Conservation (phyloP, 1,140 invertebrate species). For the Drosophila novamexicana region DNA sequence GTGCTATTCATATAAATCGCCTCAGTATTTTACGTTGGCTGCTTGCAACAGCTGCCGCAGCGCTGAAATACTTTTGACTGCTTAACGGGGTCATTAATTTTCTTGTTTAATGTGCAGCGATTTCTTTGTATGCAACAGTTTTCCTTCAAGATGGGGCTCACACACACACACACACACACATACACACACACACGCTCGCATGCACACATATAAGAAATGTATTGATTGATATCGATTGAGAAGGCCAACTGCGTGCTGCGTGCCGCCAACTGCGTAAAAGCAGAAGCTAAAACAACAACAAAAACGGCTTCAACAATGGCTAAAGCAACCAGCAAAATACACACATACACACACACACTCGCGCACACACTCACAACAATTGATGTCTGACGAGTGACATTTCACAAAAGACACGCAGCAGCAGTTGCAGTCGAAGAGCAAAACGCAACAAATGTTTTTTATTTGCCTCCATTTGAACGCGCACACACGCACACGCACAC, state of each 20-base stretch:
- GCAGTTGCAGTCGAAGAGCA: slow-evolving; percentile 36
- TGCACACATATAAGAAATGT: slow-evolving; percentile 34
- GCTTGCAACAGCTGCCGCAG: background rate
- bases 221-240: slow-evolving; percentile 78
- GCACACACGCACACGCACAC: no score
- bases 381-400: slow-evolving; percentile 51
- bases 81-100: slow-evolving; percentile 26
- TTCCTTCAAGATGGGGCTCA: slow-evolving; percentile 1
- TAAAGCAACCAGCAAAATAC: slow-evolving; percentile 2
- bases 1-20: slow-evolving; percentile 13
- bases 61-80: slow-evolving; percentile 19
- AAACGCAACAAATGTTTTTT: slow-evolving; percentile 69
- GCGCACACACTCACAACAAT: background rate
- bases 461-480: slow-evolving; percentile 11
- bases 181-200: background rate
- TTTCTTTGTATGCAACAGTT: slow-evolving; percentile 41
- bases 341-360: background rate
- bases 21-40: slow-evolving; percentile 1
- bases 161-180: background rate
- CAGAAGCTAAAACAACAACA: slow-evolving; percentile 1
- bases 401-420: slow-evolving; percentile 47
- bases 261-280: slow-evolving; percentile 17
- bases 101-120: slow-evolving; percentile 19
- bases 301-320: slow-evolving; percentile 2
- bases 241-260: slow-evolving; percentile 29